Conservation (phyloP, 2,113 vertebrate species). For the Rissa tridactyla region DNA sequence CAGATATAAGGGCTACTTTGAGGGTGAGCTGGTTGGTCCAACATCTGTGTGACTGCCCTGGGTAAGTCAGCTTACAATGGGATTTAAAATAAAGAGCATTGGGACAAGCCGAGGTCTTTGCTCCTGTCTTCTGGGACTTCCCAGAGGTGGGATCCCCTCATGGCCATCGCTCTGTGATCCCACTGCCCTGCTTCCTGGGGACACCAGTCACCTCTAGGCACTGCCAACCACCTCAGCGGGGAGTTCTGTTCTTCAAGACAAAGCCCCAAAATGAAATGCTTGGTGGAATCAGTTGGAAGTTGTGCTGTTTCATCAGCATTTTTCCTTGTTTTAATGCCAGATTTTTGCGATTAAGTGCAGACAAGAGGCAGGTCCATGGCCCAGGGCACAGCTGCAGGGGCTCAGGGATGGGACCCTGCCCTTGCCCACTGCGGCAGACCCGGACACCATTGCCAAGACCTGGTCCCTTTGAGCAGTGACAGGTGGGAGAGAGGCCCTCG, state of each 20-base stretch:
- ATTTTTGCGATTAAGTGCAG: neutral
- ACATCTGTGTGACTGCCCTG: neutral
- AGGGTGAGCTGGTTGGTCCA: neutral
- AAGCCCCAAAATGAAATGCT: neutral
- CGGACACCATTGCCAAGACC: accelerated
- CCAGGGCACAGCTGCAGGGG: accelerated
- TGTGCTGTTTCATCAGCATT: accelerated
- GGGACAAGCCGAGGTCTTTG: neutral
- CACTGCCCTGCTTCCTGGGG: accelerated
- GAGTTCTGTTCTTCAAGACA: neutral
- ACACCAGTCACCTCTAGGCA: neutral
- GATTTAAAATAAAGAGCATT: neutral
- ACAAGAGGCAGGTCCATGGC: neutral
- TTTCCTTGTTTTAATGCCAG: neutral
- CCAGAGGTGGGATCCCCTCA: accelerated
- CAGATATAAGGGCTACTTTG: neutral
- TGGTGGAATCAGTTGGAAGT: neutral
- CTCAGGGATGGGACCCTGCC: neutral
- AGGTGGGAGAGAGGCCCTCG: neutral
- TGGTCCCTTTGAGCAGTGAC: accelerated
- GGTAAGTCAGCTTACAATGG: neutral
- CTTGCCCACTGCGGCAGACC: accelerated
- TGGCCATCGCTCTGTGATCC: accelerated
- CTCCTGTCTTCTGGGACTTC: neutral
- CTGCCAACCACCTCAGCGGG: accelerated